These are phyloP conservation scores for Coenobita brevimanus DNA, from an alignment of 1,140 invertebrate species.

Conservation along the genomic window DNA sequence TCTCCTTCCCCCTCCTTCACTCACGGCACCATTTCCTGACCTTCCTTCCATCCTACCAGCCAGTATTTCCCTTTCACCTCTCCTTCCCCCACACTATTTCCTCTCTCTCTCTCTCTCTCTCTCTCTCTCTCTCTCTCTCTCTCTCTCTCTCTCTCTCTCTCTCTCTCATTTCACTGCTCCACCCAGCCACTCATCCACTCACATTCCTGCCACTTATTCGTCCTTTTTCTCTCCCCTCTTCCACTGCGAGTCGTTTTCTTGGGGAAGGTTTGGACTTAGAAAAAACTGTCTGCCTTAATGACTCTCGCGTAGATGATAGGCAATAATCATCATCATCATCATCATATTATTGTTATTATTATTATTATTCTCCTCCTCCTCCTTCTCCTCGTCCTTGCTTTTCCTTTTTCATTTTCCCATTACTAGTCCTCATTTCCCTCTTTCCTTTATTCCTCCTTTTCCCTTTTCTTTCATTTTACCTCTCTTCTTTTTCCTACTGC, in stretches of 20 bases:
- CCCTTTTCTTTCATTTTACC: not conserved
- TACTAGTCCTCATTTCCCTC: not conserved
- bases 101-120: not conserved
- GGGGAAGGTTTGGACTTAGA: no score
- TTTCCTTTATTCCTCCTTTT: no score
- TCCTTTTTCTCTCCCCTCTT: not conserved
- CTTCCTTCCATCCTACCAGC: not conserved
- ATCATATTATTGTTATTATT: no score
- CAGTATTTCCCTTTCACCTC: not conserved
- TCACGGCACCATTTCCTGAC: not conserved
- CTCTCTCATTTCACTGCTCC: not conserved
- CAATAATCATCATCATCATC: no score
- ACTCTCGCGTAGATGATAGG: no score
- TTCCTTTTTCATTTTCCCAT: not conserved
- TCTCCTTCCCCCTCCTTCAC: no score
- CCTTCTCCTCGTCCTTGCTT: no score
- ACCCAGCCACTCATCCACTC: not conserved
- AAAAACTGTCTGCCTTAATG: not conserved
- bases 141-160: not conserved
- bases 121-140: constrained; percentile 1
- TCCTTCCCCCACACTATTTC: no score
- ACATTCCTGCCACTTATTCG: not conserved
- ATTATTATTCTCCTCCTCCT: no score
- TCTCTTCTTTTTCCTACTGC: not conserved
- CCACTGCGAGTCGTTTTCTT: not conserved